Conservation (phyloP, 2,113 vertebrate species). For the Trogon melanurus region DNA sequence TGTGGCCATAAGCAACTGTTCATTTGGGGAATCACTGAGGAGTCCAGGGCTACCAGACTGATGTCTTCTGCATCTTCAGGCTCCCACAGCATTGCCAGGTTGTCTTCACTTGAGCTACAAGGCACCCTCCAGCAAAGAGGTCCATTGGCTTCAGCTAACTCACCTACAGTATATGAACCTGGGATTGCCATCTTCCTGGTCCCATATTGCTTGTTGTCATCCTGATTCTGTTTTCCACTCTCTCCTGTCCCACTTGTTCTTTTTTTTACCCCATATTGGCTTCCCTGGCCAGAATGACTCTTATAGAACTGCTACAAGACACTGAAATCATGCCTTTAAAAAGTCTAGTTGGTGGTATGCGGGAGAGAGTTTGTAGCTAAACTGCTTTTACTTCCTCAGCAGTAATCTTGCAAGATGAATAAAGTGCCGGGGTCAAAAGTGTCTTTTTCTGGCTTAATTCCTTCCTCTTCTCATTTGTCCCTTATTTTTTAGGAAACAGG, state of each 20-base stretch:
- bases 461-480: not conserved
- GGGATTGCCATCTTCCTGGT: not conserved
- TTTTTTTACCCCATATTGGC: not conserved
- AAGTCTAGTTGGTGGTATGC: not conserved
- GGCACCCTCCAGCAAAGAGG: not conserved
- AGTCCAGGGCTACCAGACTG: not conserved
- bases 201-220: not conserved
- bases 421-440: not conserved
- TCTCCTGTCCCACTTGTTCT: not conserved
- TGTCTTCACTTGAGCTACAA: not conserved
- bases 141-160: not conserved
- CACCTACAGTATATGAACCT: not conserved
- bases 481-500: not conserved
- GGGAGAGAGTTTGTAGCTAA: not conserved
- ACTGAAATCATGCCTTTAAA: not conserved
- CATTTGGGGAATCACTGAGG: not conserved
- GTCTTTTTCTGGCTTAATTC: not conserved
- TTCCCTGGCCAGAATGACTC: not conserved
- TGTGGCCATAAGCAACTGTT: not conserved
- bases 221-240: not conserved
- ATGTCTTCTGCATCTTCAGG: not conserved
- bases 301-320: not conserved
- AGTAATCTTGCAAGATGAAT: not conserved
- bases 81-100: fast-evolving
- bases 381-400: not conserved